Evolutionary conservation across 2,797 vertebrate species (phyloP), one percentile per base, ranked within the genome.

Genomic region (Zalophus californianus): DNA sequence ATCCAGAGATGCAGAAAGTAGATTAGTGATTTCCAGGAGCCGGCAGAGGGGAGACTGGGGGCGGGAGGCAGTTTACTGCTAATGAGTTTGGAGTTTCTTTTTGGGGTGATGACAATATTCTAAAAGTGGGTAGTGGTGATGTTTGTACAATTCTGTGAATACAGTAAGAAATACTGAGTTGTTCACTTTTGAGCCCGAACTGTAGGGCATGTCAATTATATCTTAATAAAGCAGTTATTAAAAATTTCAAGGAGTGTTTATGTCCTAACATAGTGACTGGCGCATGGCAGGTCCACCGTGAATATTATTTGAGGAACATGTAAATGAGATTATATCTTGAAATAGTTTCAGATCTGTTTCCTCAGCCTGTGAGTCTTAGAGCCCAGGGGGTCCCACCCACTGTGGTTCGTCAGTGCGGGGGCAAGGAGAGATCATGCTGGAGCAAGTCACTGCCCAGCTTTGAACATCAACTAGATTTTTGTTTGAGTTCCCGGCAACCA

Each of bases 221-320:
- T 86, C 60, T 96, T 91, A 95, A 78, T 66, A 56, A 95, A 86
- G 15, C 16, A 83, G 48, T 66, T 90, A 83, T 79, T 96, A 77
- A 32, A 80, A 87, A 90, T 90, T 90, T 79, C 73, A 86, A 87
- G 80, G 44, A 77, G 29, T 41, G n/a, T 95, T 88, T 94, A 80
- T 95, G 79, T 80, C 41, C 50, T 86, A 89, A 92, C 78, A 94
- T 87, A 70, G 60, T 72, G 73, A 68, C 64, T 80, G 60, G n/a
- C 12, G 64, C 29, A n/a, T 38, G n/a, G 6, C 44, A 79, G 86
- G 58, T 20, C 27, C 75, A 52, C 72, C 9, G 2, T 84, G 72
- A 92, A 83, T 86, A 91, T 70, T 86, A 83, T 77, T 68, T 68
- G 75, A 92, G 52, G 50, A 90, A 66, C 12, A 8, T 70, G 25